phyloP scores from a whole-genome alignment of 2,888 invertebrate genomes.

The Drosophila suboccidentalis region DNA sequence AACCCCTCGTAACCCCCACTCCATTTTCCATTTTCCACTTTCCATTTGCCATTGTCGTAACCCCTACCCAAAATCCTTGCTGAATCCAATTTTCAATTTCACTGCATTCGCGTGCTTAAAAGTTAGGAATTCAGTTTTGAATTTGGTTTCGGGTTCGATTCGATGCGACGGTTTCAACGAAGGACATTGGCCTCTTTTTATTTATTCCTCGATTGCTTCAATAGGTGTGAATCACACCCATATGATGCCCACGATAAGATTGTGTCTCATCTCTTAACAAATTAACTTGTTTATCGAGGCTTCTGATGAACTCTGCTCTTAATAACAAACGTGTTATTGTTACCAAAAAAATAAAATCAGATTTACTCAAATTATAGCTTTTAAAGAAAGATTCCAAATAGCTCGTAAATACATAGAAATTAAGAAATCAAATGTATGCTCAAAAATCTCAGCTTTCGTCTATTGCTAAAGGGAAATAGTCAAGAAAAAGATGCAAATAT shows the following conservation, averaged over 20 bases:
- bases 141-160: constrained; percentile 8
- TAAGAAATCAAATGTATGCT: too few relatives aligned
- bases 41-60: constrained; percentile 1
- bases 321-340: too few relatives aligned
- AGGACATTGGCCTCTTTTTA: constrained; percentile 1
- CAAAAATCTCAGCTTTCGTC: too few relatives aligned
- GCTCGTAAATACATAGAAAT: too few relatives aligned
- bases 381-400: too few relatives aligned
- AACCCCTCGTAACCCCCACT: constrained; percentile 14
- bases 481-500: too few relatives aligned
- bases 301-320: too few relatives aligned
- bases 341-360: too few relatives aligned
- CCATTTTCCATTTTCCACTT: background rate
- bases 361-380: background rate
- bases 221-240: constrained; percentile 57
- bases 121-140: constrained; percentile 17
- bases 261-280: background rate
- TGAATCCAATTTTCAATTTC: constrained; percentile 72
- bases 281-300: background rate
- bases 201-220: constrained; percentile 2
- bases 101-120: constrained; percentile 48
- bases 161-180: constrained; percentile 9
- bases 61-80: constrained; percentile 9
- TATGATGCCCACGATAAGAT: constrained; percentile 56
- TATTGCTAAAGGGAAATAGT: too few relatives aligned